Evolutionary conservation across 2,888 invertebrate species (phyloP).

Genomic region (Platypus cylindrus): DNA sequence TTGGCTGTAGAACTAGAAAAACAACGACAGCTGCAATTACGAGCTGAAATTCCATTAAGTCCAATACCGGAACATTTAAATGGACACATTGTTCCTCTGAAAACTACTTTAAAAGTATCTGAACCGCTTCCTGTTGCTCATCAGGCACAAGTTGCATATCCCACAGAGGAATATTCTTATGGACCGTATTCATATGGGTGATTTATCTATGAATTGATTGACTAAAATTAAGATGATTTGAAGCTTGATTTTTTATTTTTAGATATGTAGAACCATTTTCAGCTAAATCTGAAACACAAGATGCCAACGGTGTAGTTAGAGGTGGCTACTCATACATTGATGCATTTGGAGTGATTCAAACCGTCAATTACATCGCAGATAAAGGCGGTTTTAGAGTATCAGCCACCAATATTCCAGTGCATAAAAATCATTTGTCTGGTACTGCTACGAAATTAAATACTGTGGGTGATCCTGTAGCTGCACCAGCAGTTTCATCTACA

Average conservation of each 20-base stretch:
- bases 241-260: not conserved
- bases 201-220: constrained; percentile 1
- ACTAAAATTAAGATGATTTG: constrained; percentile 1
- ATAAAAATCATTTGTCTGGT: constrained; percentile 13
- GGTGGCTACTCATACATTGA: constrained; percentile 60
- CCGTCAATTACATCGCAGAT: constrained; percentile 51
- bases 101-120: constrained; percentile 7
- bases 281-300: constrained; percentile 48
- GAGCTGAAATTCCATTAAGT: constrained; percentile 20
- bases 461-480: constrained; percentile 6
- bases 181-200: constrained; percentile 48
- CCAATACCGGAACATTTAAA: constrained; percentile 19
- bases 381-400: constrained; percentile 50
- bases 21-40: constrained; percentile 23
- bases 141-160: constrained; percentile 20
- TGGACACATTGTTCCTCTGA: constrained; percentile 16
- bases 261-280: constrained; percentile 40
- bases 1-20: constrained; percentile 27
- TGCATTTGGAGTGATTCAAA: constrained; percentile 50
- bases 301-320: constrained; percentile 47
- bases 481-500: constrained; percentile 9
- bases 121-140: constrained; percentile 17
- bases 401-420: constrained; percentile 47
- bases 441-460: constrained; percentile 1
- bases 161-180: constrained; percentile 34